Percentiles rank a stretch among this genome's conserved stretches.
Conservation (phyloP, 2,113 vertebrate genomes). For the Ammospiza caudacuta region DNA sequence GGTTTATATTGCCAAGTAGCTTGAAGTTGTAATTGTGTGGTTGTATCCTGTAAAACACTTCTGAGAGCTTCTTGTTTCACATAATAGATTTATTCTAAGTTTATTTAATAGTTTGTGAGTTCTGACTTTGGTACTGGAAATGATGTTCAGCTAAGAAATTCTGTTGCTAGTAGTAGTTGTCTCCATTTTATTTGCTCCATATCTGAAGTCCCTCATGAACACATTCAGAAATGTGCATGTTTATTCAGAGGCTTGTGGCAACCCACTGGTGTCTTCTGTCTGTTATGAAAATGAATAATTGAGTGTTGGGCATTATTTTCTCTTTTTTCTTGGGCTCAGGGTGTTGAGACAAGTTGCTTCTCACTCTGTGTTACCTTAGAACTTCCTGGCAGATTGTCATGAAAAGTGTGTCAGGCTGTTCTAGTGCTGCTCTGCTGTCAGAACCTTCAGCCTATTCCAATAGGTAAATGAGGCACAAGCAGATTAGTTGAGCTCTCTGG, state of each 20-base stretch:
- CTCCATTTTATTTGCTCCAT: not conserved
- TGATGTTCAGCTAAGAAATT: not conserved
- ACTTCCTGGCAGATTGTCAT: not conserved
- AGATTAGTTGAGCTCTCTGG: conserved; percentile 2
- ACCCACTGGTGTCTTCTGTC: not conserved
- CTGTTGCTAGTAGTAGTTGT: not conserved
- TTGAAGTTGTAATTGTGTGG: not conserved
- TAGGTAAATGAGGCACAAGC: conserved; percentile 35
- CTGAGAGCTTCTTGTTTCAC: not conserved
- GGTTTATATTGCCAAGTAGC: not conserved
- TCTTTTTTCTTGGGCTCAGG: not conserved
- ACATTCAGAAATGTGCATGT: accelerated
- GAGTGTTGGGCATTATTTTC: not conserved
- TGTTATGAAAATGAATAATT: not conserved
- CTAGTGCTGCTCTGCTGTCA: not conserved
- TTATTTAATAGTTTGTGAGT: not conserved
- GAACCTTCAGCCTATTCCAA: not conserved
- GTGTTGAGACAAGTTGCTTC: not conserved
- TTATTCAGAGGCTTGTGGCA: not conserved
- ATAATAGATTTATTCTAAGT: not conserved
- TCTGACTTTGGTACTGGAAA: not conserved
- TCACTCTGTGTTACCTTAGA: not conserved
- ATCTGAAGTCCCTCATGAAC: not conserved
- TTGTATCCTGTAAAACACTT: not conserved
- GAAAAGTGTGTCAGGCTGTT: not conserved